Conservation (phyloP, 2,113 vertebrate genomes). For the Macrotis lagotis region DNA sequence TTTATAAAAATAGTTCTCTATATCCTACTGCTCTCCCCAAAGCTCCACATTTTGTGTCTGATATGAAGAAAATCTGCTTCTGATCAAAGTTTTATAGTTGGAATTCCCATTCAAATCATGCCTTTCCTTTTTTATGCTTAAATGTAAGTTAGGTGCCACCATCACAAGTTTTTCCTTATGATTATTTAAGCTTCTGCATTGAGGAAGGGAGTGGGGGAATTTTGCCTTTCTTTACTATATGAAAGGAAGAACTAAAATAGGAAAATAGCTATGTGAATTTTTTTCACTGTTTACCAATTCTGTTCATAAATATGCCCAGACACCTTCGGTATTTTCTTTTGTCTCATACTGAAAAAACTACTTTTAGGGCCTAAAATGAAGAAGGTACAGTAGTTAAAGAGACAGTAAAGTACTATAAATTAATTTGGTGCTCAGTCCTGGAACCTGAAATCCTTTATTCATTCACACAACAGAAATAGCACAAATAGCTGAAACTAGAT, state of each 20-base stretch:
- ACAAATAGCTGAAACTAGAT: conserved; percentile 69
- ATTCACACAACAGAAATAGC: conserved; percentile 73
- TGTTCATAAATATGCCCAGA: neutral
- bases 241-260: neutral
- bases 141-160: neutral
- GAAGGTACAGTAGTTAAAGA: neutral
- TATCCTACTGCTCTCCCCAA: neutral
- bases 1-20: conserved; percentile 14
- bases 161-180: neutral
- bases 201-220: neutral
- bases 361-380: neutral
- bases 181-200: neutral
- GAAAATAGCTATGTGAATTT: neutral
- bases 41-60: neutral
- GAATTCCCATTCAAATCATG: neutral
- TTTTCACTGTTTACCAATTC: neutral
- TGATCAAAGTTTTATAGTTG: neutral
- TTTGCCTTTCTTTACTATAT: neutral
- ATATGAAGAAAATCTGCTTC: conserved; percentile 9
- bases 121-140: neutral
- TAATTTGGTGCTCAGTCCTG: conserved; percentile 66
- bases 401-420: conserved; percentile 64
- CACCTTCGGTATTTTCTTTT: neutral
- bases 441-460: conserved; percentile 75
- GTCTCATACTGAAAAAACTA: neutral